phyloP scores from a whole-genome alignment of 2,113 vertebrate species.

The Myrmecobius fasciatus region DNA sequence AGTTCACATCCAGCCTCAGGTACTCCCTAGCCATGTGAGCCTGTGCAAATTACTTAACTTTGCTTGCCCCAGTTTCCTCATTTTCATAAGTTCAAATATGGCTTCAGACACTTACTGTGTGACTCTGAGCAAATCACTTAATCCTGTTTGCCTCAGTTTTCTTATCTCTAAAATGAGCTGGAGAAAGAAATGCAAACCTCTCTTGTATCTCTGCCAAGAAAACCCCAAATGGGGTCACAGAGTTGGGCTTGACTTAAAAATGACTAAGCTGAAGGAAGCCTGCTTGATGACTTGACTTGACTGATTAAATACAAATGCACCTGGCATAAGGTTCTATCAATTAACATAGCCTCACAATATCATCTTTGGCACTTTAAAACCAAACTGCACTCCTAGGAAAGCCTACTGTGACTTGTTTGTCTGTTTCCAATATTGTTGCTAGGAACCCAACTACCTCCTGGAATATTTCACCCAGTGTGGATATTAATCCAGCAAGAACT shows the following conservation, averaged over 20 bases:
- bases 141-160: not conserved
- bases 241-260: not conserved
- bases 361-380: not conserved
- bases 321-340: not conserved
- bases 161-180: slow-evolving; percentile 1
- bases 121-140: not conserved
- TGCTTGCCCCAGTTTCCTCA: not conserved
- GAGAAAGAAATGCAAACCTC: not conserved
- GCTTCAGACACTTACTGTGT: not conserved
- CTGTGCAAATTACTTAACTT: not conserved
- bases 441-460: not conserved
- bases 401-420: not conserved
- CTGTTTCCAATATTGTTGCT: not conserved
- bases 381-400: not conserved
- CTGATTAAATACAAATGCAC: not conserved
- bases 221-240: not conserved
- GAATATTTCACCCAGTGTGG: not conserved
- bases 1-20: not conserved
- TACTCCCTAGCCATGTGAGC: not conserved
- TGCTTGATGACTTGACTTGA: not conserved
- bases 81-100: slow-evolving; percentile 8
- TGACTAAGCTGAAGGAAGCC: not conserved
- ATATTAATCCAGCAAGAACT: not conserved
- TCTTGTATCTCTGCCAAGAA: not conserved
- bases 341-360: not conserved